Evolutionary conservation across 2,113 vertebrate genomes (phyloP).

Genomic region (Hypocryptadius cinnamomeus): DNA sequence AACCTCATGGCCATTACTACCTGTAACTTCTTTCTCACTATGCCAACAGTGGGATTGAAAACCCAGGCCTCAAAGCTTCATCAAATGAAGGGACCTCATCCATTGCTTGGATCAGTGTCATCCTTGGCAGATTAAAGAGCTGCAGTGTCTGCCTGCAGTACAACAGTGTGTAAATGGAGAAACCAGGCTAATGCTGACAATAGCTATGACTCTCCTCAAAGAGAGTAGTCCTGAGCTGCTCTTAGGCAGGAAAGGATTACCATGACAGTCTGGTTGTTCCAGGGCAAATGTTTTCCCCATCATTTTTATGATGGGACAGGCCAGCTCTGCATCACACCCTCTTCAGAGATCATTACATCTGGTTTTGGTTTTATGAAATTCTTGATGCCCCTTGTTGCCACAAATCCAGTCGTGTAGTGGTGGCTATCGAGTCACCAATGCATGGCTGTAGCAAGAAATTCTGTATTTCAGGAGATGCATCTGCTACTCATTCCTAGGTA

Average conservation of each 20-base stretch:
- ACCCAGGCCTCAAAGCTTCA: not conserved
- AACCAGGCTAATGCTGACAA: not conserved
- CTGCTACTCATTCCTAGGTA: slow-evolving; percentile 3
- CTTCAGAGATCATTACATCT: not conserved
- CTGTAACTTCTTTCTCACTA: not conserved
- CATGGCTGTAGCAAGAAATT: not conserved
- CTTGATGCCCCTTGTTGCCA: not conserved
- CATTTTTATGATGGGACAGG: not conserved
- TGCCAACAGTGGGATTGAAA: not conserved
- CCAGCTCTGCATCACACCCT: not conserved
- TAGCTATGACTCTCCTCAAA: not conserved
- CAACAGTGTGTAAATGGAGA: not conserved
- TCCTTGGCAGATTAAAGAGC: not conserved
- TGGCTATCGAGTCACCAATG: not conserved
- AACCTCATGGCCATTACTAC: not conserved
- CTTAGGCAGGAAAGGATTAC: not conserved
- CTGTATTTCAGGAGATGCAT: not conserved
- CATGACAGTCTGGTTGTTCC: not conserved
- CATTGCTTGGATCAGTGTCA: not conserved
- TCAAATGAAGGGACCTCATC: not conserved
- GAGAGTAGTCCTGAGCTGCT: not conserved
- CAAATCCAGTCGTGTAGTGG: not conserved
- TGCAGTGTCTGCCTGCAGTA: not conserved
- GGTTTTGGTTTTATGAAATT: not conserved
- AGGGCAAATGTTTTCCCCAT: not conserved